These are phyloP conservation scores for Coregonus ussuriensis DNA, from an alignment of 2,797 vertebrate genomes.

Conservation along the genomic window DNA sequence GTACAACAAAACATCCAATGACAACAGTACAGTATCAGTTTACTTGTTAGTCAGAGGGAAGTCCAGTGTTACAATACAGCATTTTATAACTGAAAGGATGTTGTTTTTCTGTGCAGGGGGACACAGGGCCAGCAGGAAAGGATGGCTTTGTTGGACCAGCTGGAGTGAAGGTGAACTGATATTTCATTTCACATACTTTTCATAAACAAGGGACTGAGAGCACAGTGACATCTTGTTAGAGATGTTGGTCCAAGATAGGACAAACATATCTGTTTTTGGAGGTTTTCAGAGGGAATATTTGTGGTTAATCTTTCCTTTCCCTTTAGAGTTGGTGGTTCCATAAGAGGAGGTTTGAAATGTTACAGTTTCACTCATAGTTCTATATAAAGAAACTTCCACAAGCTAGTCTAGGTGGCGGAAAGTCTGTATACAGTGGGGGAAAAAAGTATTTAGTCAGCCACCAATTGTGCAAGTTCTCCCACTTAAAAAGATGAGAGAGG, in stretches of 20 bases:
- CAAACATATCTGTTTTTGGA: not conserved
- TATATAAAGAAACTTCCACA: slow-evolving; percentile 30
- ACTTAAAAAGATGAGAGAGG: too few species aligned
- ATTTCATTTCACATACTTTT: not conserved
- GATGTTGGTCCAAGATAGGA: not conserved
- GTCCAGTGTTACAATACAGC: not conserved
- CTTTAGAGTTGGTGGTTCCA: slow-evolving; percentile 29
- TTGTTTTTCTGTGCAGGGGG: slow-evolving; percentile 27
- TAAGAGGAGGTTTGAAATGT: slow-evolving; percentile 22
- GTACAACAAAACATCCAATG: too few species aligned
- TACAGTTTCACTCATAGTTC: slow-evolving; percentile 9
- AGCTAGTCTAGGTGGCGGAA: slow-evolving; percentile 16
- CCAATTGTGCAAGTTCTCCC: too few species aligned
- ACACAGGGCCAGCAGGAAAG: slow-evolving; percentile 42
- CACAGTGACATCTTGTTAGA: not conserved
- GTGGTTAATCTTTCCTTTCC: slow-evolving; percentile 29
- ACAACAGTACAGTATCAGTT: not conserved
- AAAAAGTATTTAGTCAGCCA: too few species aligned
- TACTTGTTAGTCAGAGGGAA: not conserved
- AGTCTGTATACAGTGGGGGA: not conserved
- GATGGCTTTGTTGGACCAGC: slow-evolving; percentile 45
- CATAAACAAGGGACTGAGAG: too few species aligned
- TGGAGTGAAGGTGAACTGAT: slow-evolving; percentile 56
- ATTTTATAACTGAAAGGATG: not conserved
- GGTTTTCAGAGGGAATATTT: slow-evolving; percentile 35